phyloP scores from a whole-genome alignment of 30 jellyfish, hydroid and myxozoan genomes.

The Aurelia sp. region DNA sequence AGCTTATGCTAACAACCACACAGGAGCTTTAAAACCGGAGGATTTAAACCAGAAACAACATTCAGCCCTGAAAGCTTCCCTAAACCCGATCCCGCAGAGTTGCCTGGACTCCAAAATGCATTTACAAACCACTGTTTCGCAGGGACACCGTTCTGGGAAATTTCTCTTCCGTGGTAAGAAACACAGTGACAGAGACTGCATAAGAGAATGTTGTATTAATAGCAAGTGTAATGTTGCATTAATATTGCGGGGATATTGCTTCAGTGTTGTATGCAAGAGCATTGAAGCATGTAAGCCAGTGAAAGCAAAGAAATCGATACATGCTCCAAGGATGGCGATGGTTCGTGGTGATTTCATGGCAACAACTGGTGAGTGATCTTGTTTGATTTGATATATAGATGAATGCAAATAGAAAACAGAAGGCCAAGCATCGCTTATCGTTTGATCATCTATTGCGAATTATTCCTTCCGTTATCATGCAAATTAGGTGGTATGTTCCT shows the following conservation, averaged over 20 bases:
- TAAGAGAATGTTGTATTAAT: slow-evolving; percentile 69
- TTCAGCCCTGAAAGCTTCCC: background rate
- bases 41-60: background rate
- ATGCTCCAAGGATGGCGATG: slow-evolving; percentile 79
- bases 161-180: slow-evolving; percentile 47
- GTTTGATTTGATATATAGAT: background rate
- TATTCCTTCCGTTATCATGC: too few species aligned
- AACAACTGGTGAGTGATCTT: background rate
- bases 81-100: background rate
- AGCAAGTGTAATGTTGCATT: slow-evolving; percentile 80
- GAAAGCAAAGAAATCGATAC: slow-evolving; percentile 28
- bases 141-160: slow-evolving; percentile 58
- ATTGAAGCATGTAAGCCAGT: slow-evolving; percentile 75
- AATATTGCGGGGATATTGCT: slow-evolving; percentile 72
- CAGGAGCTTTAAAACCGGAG: background rate
- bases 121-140: slow-evolving; percentile 9
- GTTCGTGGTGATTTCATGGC: slow-evolving; percentile 29
- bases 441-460: too few species aligned
- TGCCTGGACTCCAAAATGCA: slow-evolving; percentile 20
- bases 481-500: too few species aligned
- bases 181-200: slow-evolving; percentile 63
- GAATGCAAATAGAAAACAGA: too few species aligned
- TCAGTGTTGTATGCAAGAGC: slow-evolving; percentile 72
- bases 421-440: too few species aligned
- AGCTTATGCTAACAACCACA: background rate